Percentiles rank a stretch among this genome's conserved stretches.
phyloP scores from a whole-genome alignment of 1,140 invertebrate species.

The Hyphantria cunea region DNA sequence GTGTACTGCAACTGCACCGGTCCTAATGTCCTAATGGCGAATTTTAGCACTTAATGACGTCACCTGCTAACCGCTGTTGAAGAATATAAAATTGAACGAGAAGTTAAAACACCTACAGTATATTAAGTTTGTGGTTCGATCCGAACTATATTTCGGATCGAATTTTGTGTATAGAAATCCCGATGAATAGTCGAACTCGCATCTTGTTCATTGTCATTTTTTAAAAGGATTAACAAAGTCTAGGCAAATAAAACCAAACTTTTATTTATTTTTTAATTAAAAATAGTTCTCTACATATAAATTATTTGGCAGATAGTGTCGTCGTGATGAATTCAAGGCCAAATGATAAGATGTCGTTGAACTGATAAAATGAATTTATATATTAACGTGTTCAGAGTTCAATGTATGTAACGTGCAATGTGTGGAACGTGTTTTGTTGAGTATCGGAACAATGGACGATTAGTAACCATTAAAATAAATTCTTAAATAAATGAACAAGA shows the following conservation, averaged over 20 bases:
- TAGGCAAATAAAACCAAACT: no score
- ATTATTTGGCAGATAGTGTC: no score
- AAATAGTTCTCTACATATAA: no score
- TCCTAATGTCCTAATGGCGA: constrained; percentile 13
- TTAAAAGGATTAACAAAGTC: no score
- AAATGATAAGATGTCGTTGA: constrained; percentile 74
- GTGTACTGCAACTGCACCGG: constrained; percentile 1
- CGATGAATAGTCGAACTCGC: no score
- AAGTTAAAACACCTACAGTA: no score
- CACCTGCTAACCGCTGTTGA: no score
- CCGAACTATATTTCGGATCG: not conserved
- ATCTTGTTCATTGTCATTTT: no score
- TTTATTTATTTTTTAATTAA: no score
- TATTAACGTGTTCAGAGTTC: not conserved
- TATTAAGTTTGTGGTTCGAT: no score
- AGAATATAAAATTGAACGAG: no score
- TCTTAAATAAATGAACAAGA: no score
- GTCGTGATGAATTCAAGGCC: constrained; percentile 65
- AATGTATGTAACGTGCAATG: not conserved
- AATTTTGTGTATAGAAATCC: not conserved
- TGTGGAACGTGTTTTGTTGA: not conserved
- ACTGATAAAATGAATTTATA: constrained; percentile 59
- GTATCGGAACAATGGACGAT: not conserved
- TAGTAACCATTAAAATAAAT: not conserved
- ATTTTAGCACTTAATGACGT: constrained; percentile 9